phyloP scores from a whole-genome alignment of 1,140 invertebrate species.

The Contarinia nasturtii region DNA sequence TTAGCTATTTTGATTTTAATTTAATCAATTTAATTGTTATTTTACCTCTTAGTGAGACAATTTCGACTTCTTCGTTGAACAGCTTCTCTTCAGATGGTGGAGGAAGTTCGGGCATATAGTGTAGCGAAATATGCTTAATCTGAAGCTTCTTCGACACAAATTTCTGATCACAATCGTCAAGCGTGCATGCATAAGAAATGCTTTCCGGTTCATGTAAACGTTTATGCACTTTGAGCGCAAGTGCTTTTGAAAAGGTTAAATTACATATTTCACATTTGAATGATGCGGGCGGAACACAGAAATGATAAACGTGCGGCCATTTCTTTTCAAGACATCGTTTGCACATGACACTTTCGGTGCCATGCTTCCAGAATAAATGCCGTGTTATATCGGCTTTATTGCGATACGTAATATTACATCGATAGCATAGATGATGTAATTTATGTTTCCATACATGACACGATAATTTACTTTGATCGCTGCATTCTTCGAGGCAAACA shows the following conservation, averaged over 20 bases:
- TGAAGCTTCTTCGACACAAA: constrained; percentile 68
- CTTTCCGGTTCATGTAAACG: constrained; percentile 49
- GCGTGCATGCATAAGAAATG: constrained; percentile 44
- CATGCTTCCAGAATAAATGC: constrained; percentile 80
- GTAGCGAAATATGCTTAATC: constrained; percentile 39
- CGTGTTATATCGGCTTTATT: constrained; percentile 73
- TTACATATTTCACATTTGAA: constrained; percentile 67
- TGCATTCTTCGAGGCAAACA: constrained; percentile 60
- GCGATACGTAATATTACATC: constrained; percentile 64
- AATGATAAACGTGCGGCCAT: constrained; percentile 79
- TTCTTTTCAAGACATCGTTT: constrained; percentile 72
- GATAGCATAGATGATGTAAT: constrained; percentile 63
- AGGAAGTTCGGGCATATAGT: constrained; percentile 13
- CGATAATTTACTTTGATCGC: constrained; percentile 48
- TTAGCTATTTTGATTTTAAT: no score
- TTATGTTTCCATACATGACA: constrained; percentile 80
- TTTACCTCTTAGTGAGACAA: not conserved
- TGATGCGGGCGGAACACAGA: constrained; percentile 55
- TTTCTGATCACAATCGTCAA: constrained; percentile 44
- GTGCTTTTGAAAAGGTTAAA: constrained; percentile 47
- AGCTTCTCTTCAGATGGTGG: not conserved
- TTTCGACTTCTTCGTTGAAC: not conserved
- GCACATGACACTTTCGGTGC: constrained; percentile 66
- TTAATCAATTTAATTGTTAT: no score
- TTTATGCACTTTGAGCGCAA: constrained; percentile 66